Conservation (phyloP, 2,888 invertebrate species). For the Liposcelis brunnea region DNA sequence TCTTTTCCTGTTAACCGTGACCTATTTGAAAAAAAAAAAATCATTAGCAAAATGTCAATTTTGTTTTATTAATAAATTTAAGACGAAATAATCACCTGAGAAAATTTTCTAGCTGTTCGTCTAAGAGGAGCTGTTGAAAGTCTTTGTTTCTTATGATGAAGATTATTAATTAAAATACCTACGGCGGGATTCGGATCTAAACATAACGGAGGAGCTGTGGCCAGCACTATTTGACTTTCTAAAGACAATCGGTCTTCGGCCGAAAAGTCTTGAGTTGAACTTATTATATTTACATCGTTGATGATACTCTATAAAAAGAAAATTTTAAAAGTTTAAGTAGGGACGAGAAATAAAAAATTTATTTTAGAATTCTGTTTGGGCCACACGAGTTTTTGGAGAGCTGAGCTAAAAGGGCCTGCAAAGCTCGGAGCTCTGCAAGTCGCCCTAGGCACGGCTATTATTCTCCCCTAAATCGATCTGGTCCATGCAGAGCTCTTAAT, state of each 20-base stretch:
- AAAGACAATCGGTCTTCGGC: constrained; percentile 57
- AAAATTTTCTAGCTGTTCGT: constrained; percentile 58
- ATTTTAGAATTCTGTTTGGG: neutral
- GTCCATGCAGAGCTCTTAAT: neutral
- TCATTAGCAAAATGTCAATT: neutral
- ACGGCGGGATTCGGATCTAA: constrained; percentile 76
- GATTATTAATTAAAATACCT: constrained; percentile 52
- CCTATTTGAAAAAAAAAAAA: constrained; percentile 25
- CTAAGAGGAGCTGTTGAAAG: constrained; percentile 58
- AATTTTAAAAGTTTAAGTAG: neutral
- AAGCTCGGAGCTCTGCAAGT: no score
- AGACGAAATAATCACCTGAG: no score
- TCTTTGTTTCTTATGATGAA: constrained; percentile 54
- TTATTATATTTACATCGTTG: constrained; percentile 42
- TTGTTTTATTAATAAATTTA: neutral
- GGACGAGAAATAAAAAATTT: neutral
- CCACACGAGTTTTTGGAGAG: no score
- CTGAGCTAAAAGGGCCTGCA: no score
- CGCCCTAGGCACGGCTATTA: no score
- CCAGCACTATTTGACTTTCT: constrained; percentile 72
- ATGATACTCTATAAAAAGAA: constrained; percentile 36
- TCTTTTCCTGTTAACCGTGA: constrained; percentile 68
- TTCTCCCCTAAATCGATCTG: no score
- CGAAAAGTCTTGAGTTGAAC: constrained; percentile 38
- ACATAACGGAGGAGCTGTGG: constrained; percentile 73